Base-by-base conservation (phyloP, 2,888 invertebrate genomes). In the Cordilura impudica region DNA sequence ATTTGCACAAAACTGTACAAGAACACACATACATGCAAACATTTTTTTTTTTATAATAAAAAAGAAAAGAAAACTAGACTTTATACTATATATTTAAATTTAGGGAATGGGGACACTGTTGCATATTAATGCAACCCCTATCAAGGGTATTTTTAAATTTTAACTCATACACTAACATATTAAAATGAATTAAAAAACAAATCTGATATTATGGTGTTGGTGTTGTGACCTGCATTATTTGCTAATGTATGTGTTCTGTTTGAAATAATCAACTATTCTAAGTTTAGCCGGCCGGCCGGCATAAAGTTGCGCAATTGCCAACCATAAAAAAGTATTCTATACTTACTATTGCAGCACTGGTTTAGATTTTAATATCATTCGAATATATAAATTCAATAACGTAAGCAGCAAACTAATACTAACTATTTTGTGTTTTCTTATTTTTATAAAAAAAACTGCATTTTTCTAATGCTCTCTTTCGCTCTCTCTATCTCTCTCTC, bases 91-190 rank as follows among this genome's bases (percentile, higher is more conserved):
- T n/a, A n/a, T n/a, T n/a, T 4, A 29, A 31, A 71, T 60, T 26
- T 49, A 67, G 79, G 75, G 61, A 67, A 75, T 69, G 75, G 75
- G 79, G 51, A 51, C 75, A 79, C 75, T 79, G 79, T 79, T 79
- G 79, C 75, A 75, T 75, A 63, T 23, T 76, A 63, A 49, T 35
- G 43, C 80, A 76, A 76, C 73, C 76, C 72, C 73, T 58, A 23
- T 74, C 71, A 74, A 77, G 71, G 78, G 61, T 81, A 66, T 58
- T 69, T 47, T 72, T 49, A 10, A 35, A 7, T 19, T 49, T 23
- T 4, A 60, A 58, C 18, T 35, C 49, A 43, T 54, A 58, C 51
- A 53, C 54, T 14, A 16, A 19, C 56, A 54, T 35, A 53, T n/a
- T n/a, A n/a, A n/a, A n/a, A n/a, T n/a, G n/a, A n/a, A n/a, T n/a